These are phyloP conservation scores for Crotalus helleri DNA, from an alignment of 2,113 vertebrate species.

Conservation along the genomic window DNA sequence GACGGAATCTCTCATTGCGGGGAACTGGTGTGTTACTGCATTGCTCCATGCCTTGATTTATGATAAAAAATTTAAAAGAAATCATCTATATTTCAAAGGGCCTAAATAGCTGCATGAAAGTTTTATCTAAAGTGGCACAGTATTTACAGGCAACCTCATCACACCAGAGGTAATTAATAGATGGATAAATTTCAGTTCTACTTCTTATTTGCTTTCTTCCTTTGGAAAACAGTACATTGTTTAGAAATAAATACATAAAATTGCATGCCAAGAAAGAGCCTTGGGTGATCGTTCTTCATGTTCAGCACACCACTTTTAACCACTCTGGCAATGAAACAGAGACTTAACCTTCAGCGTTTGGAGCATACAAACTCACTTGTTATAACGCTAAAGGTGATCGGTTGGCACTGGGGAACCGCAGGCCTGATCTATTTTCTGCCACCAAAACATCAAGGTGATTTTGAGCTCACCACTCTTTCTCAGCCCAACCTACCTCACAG, in stretches of 20 bases:
- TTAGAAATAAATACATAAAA: background rate
- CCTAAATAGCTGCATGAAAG: slow-evolving; percentile 85
- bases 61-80: slow-evolving; percentile 86
- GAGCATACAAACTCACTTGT: background rate
- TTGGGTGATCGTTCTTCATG: background rate
- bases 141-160: slow-evolving; percentile 71
- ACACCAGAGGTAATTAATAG: slow-evolving; percentile 79
- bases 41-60: slow-evolving; percentile 77
- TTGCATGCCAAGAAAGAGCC: background rate
- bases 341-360: background rate
- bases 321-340: background rate
- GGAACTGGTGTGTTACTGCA: slow-evolving; percentile 52
- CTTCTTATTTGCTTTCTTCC: slow-evolving; percentile 14
- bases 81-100: slow-evolving; percentile 88
- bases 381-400: background rate
- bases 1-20: slow-evolving; percentile 32
- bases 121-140: slow-evolving; percentile 80
- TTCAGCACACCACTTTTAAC: background rate
- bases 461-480: background rate
- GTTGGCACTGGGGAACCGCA: background rate
- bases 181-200: slow-evolving; percentile 71
- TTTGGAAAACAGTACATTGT: background rate
- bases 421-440: background rate
- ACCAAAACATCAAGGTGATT: background rate
- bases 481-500: background rate